These are phyloP conservation scores for Thera obeliscata DNA, from an alignment of 2,888 invertebrate genomes.

Conservation along the genomic window DNA sequence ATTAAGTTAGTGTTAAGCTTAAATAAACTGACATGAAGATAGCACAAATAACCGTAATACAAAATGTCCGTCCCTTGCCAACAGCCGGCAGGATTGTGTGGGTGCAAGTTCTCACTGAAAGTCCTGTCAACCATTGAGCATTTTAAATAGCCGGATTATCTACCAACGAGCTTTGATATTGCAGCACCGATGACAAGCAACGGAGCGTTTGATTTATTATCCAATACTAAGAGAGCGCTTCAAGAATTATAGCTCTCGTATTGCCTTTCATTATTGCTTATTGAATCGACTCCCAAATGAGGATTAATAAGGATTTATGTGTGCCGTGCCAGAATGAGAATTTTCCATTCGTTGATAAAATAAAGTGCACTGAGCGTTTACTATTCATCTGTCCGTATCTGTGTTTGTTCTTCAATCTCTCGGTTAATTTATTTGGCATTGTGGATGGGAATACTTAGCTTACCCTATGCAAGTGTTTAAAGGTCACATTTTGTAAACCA, in stretches of 20 bases:
- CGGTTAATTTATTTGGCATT: conserved; percentile 44
- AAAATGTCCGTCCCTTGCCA: conserved; percentile 53
- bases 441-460: conserved; percentile 27
- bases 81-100: conserved; percentile 57
- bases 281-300: conserved; percentile 72
- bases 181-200: conserved; percentile 70
- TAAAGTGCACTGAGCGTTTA: conserved; percentile 57
- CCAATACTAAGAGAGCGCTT: conserved; percentile 59
- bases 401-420: conserved; percentile 61
- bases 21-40: conserved; percentile 78
- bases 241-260: conserved; percentile 60
- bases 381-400: conserved; percentile 63
- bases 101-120: conserved; percentile 52
- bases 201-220: conserved; percentile 74
- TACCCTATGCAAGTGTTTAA: conserved; percentile 11
- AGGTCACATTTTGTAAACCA: conserved; percentile 19
- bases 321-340: conserved; percentile 55
- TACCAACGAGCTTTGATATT: conserved; percentile 63
- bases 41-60: conserved; percentile 70
- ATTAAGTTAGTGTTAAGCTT: conserved; percentile 79
- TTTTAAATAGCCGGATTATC: conserved; percentile 66
- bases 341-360: conserved; percentile 57
- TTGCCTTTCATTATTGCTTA: conserved; percentile 69
- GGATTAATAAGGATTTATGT: conserved; percentile 76
- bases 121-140: conserved; percentile 52